Evolutionary conservation across 2,888 invertebrate species (phyloP).

Genomic region (Luperina testacea): DNA sequence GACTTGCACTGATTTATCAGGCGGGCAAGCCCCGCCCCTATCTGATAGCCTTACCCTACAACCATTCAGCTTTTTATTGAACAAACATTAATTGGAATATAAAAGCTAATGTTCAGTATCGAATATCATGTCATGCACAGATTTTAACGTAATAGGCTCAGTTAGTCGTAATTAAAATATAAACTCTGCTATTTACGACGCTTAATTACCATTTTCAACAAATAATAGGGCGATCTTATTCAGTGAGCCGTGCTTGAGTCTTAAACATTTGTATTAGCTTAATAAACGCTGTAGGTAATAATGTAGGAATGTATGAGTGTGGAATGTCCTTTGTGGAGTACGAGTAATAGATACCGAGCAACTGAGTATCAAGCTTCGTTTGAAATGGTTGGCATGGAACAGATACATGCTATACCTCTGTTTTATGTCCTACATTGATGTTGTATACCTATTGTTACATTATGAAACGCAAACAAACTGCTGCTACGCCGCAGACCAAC

Average conservation of each 20-base stretch:
- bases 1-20: constrained; percentile 69
- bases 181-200: constrained; percentile 58
- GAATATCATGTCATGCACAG: constrained; percentile 44
- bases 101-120: constrained; percentile 42
- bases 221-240: constrained; percentile 42
- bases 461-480: not conserved
- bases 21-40: constrained; percentile 66
- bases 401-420: not conserved
- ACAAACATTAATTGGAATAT: constrained; percentile 42
- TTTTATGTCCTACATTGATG: not conserved
- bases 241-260: constrained; percentile 33
- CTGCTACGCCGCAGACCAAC: constrained; percentile 1
- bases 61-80: constrained; percentile 50
- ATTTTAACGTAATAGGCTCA: constrained; percentile 40
- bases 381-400: constrained; percentile 8
- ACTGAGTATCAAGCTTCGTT: constrained; percentile 29
- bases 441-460: not conserved
- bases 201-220: constrained; percentile 61
- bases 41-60: constrained; percentile 56
- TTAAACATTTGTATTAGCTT: constrained; percentile 37
- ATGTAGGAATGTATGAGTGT: constrained; percentile 9
- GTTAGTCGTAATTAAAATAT: constrained; percentile 60
- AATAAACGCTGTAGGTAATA: constrained; percentile 10
- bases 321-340: constrained; percentile 21
- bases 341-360: constrained; percentile 21